These are phyloP conservation scores for Drosophila neonasuta DNA, from an alignment of 2,888 invertebrate genomes.

Conservation along the genomic window DNA sequence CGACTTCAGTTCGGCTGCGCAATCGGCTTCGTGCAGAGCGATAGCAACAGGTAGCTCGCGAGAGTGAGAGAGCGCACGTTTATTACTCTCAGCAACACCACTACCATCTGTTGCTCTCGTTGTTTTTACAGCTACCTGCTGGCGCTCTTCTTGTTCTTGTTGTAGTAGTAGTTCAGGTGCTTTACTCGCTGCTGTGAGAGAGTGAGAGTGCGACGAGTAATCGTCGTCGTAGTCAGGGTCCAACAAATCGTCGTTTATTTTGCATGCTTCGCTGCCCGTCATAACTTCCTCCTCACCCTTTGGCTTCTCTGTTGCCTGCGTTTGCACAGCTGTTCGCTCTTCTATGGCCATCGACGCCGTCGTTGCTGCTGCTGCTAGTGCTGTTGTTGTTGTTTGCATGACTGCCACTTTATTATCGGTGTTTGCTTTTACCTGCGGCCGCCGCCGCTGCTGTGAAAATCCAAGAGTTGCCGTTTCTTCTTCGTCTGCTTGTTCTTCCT, in stretches of 20 bases:
- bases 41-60: constrained; percentile 55
- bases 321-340: constrained; percentile 72
- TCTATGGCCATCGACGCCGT: constrained; percentile 23
- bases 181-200: constrained; percentile 56
- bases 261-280: constrained; percentile 68
- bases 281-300: constrained; percentile 5
- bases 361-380: constrained; percentile 28
- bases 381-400: constrained; percentile 40
- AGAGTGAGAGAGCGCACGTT: constrained; percentile 28
- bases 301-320: constrained; percentile 18
- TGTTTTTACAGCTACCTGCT: constrained; percentile 42
- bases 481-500: constrained; percentile 26
- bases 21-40: constrained; percentile 49
- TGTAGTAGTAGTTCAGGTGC: constrained; percentile 65
- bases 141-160: constrained; percentile 36
- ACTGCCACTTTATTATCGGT: constrained; percentile 60
- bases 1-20: constrained; percentile 68
- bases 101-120: constrained; percentile 38
- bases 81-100: constrained; percentile 12
- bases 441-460: constrained; percentile 47
- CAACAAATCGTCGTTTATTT: constrained; percentile 66
- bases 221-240: constrained; percentile 24
- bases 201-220: constrained; percentile 62
- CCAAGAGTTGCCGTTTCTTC: constrained; percentile 49
- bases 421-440: constrained; percentile 69